Conservation (phyloP, 30 jellyfish, hydroid and myxozoan species). For the Hydra vulgaris region DNA sequence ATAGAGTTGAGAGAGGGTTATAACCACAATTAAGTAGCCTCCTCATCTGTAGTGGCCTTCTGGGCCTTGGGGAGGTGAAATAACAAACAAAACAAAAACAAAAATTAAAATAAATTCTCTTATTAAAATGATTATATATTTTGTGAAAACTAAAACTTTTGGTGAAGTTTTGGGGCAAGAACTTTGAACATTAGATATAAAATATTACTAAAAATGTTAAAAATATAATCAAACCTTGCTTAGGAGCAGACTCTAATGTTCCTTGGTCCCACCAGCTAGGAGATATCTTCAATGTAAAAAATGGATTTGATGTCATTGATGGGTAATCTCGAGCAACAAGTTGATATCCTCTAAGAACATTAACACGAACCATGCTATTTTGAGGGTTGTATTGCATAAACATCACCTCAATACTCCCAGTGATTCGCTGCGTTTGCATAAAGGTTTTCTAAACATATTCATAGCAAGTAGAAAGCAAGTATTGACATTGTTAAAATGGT, state of each 20-base stretch:
- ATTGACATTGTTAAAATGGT: slow-evolving; percentile 1
- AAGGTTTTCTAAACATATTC: slow-evolving; percentile 44
- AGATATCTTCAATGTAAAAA: slow-evolving; percentile 35
- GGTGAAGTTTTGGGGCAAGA: too few species aligned
- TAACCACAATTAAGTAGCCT: too few species aligned
- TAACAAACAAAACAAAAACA: too few species aligned
- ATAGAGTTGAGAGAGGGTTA: too few species aligned
- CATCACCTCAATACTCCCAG: slow-evolving; percentile 65
- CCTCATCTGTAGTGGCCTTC: too few species aligned
- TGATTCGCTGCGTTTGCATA: slow-evolving; percentile 49
- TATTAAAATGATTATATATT: too few species aligned
- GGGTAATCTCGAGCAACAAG: slow-evolving; percentile 89
- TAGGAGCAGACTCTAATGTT: slow-evolving; percentile 30
- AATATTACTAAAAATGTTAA: too few species aligned
- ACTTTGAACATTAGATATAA: too few species aligned
- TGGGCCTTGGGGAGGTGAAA: too few species aligned
- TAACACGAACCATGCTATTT: slow-evolving; percentile 42
- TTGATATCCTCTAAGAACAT: slow-evolving; percentile 42
- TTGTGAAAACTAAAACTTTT: too few species aligned
- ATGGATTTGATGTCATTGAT: slow-evolving; percentile 63
- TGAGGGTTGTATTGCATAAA: slow-evolving; percentile 43
- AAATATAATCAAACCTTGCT: slow-evolving; percentile 21
- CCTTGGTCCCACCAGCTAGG: slow-evolving; percentile 65
- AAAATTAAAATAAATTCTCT: too few species aligned
- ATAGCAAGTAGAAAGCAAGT: too few species aligned